Evolutionary conservation across 2,888 invertebrate genomes (phyloP), one percentile per base, ranked within the genome.

Genomic region (Smittia aterrima): DNA sequence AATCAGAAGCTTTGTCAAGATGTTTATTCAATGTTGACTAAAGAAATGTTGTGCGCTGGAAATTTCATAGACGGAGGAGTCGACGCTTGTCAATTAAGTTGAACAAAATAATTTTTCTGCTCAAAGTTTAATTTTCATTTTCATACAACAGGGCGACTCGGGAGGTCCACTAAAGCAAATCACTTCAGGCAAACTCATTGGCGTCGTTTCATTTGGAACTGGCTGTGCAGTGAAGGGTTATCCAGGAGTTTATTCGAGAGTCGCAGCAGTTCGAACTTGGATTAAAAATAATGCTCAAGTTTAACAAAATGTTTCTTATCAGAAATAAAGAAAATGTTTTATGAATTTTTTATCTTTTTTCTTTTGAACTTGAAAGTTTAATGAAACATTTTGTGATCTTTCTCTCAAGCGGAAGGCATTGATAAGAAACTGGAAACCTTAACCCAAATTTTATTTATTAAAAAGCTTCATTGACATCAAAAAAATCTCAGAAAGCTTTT

Each of bases 201-300:
- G 83, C 67, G 64, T 83, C 64, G 83, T 83, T 0, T 83, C 82
- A 9, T 83, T 81, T 81, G 83, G 83, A 40, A 75, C 70, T 13
- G 80, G 80, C 32, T 83, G 83, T 47, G 82, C 79, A 47, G 58
- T 64, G 54, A n/a, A 75, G 0, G 75, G 75, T 0, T 82, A 80
- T 75, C 83, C 82, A 7, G 82, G 75, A 1, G 76, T 75, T 18
- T 75, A 77, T 74, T 4, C 32, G 9, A 32, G 32, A 32, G 32
- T 32, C 75, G 3, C 75, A 11, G 1, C 72, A 25, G 75, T 66
- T n/a, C 32, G 75, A 24, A 22, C 38, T 18, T 76, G 76, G 76
- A 76, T 76, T 24, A 22, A 47, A n/a, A n/a, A 25, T n/a, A 16
- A 40, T 22, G 22, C 40, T 6, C 24, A 25, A 1, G 32, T 68